Base-by-base conservation (phyloP, 2,888 invertebrate genomes). In the Cantharis lateralis region DNA sequence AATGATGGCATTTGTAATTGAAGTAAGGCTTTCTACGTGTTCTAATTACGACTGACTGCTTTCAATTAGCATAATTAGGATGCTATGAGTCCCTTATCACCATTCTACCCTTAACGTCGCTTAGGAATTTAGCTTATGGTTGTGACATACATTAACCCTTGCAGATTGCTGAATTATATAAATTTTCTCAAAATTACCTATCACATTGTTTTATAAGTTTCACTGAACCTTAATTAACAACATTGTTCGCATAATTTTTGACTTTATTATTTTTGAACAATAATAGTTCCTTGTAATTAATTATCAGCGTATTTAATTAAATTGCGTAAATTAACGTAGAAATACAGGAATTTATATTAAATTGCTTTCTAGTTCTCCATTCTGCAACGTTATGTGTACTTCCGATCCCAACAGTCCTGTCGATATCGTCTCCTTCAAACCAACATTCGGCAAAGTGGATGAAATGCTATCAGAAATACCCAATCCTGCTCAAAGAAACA, bases 61-160 rank as follows among this genome's bases (percentile, higher is more conserved):
- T 78, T 78, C 78, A 76, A 78, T 78, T 78, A 78, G 78, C 78
- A 78, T 78, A 78, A 76, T 78, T 78, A 78, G 78, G 78, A 69
- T 72, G 75, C 74, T 75, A 73, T 74, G 71, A 73, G 78, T 78
- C 74, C 70, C 72, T 76, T 76, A 78, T 78, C 73, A 62, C 70
- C 75, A 72, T 75, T 78, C 75, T 78, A 73, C 48, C 75, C 78
- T 69, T 63, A 71, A 77, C 71, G 74, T 77, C 77, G 74, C 74
- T 64, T 62, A 74, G 77, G 68, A 77, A 66, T 71, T 71, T 32
- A 74, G 74, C 77, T 77, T 74, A 74, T 77, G 77, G 68, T 68
- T 77, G 74, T 77, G 77, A 77, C 77, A 77, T 71, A 68, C 74
- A 78, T 68, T 78, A 78, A 75, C 78, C 75, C 70, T 70, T 24